Conservation (phyloP, 2,113 vertebrate species). For the Notothenia rossii region DNA sequence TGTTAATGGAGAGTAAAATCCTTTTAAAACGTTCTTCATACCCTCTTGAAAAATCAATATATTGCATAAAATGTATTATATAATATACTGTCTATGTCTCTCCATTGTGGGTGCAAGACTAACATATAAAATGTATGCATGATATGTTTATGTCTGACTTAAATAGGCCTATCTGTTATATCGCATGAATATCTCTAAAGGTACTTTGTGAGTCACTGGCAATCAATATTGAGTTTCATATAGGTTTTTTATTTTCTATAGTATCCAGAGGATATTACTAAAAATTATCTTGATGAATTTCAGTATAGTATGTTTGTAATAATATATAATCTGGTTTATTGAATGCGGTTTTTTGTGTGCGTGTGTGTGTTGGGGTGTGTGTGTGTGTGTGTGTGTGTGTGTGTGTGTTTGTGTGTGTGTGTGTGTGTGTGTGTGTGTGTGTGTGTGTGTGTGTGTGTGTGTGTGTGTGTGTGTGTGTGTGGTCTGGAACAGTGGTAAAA, state of each 20-base stretch:
- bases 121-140: slow-evolving; percentile 3
- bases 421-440: too few species aligned
- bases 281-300: background rate
- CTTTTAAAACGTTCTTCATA: slow-evolving; percentile 10
- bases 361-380: too few species aligned
- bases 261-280: background rate
- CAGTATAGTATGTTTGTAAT: background rate
- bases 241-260: background rate
- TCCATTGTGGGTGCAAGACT: background rate
- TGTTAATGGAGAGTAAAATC: background rate
- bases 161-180: slow-evolving; percentile 5
- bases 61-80: too few species aligned
- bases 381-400: too few species aligned
- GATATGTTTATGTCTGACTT: slow-evolving; percentile 13
- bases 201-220: background rate
- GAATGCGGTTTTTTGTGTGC: background rate
- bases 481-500: background rate
- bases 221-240: slow-evolving; percentile 2
- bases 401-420: too few species aligned
- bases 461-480: too few species aligned
- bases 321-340: background rate
- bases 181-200: slow-evolving; percentile 1
- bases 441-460: too few species aligned
- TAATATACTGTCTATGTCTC: background rate
- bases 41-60: slow-evolving; percentile 18